phyloP scores from a whole-genome alignment of 1,140 invertebrate species.

The Scylla paramamosain region DNA sequence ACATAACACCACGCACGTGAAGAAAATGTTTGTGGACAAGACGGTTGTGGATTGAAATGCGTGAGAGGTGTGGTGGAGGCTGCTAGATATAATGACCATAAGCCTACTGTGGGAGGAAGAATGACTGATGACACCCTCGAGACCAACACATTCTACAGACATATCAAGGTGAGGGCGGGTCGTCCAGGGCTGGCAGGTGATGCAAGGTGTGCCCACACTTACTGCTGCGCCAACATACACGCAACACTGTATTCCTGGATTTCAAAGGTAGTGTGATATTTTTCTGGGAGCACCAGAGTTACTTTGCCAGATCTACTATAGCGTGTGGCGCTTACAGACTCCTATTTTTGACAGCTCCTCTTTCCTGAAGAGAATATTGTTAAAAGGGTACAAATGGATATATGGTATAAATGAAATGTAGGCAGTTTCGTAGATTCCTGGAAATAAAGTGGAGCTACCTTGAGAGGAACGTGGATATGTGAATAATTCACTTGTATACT shows the following conservation, averaged over 20 bases:
- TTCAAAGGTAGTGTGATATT: not conserved
- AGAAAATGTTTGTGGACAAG: not conserved
- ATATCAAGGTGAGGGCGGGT: slow-evolving; percentile 41
- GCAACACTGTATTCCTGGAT: not conserved
- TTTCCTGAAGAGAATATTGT: no score
- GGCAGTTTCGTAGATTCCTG: no score
- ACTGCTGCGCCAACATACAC: not conserved
- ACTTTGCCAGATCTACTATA: not conserved
- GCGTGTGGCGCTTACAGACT: not conserved
- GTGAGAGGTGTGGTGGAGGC: not conserved
- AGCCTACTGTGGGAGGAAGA: not conserved
- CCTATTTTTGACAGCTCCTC: not conserved
- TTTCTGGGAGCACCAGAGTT: not conserved
- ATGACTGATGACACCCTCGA: slow-evolving; percentile 68
- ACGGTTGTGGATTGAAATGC: not conserved
- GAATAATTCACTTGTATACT: no score
- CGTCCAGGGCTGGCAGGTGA: not conserved
- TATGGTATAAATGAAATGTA: no score
- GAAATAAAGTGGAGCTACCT: no score
- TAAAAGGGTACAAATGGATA: no score
- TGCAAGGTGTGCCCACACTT: not conserved
- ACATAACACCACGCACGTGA: not conserved
- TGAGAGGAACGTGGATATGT: no score
- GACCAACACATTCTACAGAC: slow-evolving; percentile 58
- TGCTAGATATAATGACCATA: not conserved